A percentile compares a stretch with the other conserved stretches of the same genome.
These are phyloP conservation scores for Dromius quadrimaculatus DNA, from an alignment of 2,888 invertebrate genomes.

Conservation along the genomic window DNA sequence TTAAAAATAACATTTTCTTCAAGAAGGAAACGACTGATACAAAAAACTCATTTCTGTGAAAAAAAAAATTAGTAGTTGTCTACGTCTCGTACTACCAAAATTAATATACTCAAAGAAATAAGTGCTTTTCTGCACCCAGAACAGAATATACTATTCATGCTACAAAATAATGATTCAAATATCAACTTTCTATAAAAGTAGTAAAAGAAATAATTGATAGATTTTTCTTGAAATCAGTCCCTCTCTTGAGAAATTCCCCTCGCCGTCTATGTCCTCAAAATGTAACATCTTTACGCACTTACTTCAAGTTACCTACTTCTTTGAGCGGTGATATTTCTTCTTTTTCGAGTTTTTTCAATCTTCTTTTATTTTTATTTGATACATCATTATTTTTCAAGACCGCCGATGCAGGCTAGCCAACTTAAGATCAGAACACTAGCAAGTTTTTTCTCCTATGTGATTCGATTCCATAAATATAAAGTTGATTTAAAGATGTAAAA, in stretches of 20 bases:
- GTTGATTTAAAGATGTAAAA: conserved; percentile 16
- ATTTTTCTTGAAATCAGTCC: too few relatives aligned
- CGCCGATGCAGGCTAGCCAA: conserved; percentile 42
- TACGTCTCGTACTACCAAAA: too few relatives aligned
- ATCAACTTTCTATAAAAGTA: background rate
- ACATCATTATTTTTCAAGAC: conserved; percentile 62
- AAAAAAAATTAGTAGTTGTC: too few relatives aligned
- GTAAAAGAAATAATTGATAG: background rate
- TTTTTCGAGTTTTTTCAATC: too few relatives aligned
- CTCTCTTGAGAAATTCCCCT: background rate
- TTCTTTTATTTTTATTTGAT: conserved; percentile 61
- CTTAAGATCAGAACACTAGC: conserved; percentile 7
- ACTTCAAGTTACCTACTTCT: conserved; percentile 24
- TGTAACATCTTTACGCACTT: background rate
- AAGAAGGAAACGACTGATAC: too few relatives aligned
- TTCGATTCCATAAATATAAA: conserved; percentile 30
- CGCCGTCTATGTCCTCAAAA: conserved; percentile 14
- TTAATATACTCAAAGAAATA: too few relatives aligned
- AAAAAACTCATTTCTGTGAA: too few relatives aligned
- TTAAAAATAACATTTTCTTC: too few relatives aligned
- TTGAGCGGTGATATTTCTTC: conserved; percentile 26
- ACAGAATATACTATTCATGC: too few relatives aligned
- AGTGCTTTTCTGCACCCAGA: too few relatives aligned
- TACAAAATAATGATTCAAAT: too few relatives aligned
- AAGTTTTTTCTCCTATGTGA: conserved; percentile 29